Conservation (phyloP, 2,113 vertebrate genomes). For the Riparia riparia region DNA sequence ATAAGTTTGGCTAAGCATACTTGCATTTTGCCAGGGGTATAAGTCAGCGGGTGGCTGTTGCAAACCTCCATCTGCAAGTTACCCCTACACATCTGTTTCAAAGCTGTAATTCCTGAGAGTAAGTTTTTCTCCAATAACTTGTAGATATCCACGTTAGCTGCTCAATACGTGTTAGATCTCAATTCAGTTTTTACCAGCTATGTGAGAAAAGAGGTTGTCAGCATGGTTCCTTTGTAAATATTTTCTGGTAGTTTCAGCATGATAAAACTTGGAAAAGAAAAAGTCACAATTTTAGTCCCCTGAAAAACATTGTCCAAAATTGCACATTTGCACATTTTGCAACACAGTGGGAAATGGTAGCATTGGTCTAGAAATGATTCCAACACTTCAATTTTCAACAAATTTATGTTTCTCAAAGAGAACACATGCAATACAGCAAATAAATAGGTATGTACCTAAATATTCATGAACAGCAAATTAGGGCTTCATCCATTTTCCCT, state of each 20-base stretch:
- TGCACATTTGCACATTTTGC: background rate
- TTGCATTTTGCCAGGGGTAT: background rate
- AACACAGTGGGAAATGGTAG: background rate
- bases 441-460: conserved; percentile 11
- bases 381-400: background rate
- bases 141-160: background rate
- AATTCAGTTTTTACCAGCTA: background rate
- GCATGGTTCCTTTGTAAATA: background rate
- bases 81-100: background rate
- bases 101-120: background rate
- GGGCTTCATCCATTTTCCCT: conserved; percentile 53
- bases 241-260: background rate
- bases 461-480: conserved; percentile 59
- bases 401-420: background rate
- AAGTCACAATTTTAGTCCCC: background rate
- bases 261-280: background rate
- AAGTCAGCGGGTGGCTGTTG: background rate
- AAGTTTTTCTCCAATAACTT: background rate
- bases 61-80: background rate
- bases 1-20: background rate
- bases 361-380: background rate
- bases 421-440: background rate
- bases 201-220: background rate
- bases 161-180: background rate
- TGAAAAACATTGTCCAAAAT: background rate